A percentile compares a stretch with the other conserved stretches of the same genome.
phyloP scores from a whole-genome alignment of 2,888 invertebrate genomes.

The Ophion slaviceki region DNA sequence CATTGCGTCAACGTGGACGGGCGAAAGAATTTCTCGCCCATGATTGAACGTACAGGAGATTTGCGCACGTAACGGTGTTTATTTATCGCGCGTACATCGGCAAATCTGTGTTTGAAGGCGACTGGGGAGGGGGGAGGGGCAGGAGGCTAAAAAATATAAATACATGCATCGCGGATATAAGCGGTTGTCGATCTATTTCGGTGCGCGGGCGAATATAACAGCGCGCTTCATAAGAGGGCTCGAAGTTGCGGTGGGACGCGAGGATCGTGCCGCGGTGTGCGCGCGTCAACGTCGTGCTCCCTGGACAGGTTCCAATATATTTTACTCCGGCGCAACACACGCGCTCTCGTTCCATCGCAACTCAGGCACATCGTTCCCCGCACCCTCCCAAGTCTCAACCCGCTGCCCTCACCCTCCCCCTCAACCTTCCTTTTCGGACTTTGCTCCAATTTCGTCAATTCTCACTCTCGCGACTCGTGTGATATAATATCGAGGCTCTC shows the following conservation, averaged over 20 bases:
- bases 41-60: too few relatives aligned
- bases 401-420: neutral
- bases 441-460: neutral
- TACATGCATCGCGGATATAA: neutral
- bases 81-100: too few relatives aligned
- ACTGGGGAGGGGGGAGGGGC: too few relatives aligned
- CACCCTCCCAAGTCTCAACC: neutral
- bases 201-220: neutral
- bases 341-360: conserved; percentile 33
- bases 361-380: neutral
- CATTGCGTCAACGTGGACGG: too few relatives aligned
- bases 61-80: too few relatives aligned
- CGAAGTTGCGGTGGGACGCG: neutral
- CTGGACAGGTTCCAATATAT: conserved; percentile 61
- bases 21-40: too few relatives aligned
- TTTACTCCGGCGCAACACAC: conserved; percentile 45
- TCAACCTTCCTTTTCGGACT: neutral
- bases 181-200: conserved; percentile 22
- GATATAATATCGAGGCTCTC: conserved; percentile 19
- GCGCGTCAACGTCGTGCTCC: conserved; percentile 51
- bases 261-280: neutral
- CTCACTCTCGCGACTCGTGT: neutral
- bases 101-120: too few relatives aligned
- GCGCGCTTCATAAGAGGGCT: neutral
- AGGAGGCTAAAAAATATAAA: neutral